Evolutionary conservation across 2,113 vertebrate species (phyloP).

Genomic region (Neotoma lepida): DNA sequence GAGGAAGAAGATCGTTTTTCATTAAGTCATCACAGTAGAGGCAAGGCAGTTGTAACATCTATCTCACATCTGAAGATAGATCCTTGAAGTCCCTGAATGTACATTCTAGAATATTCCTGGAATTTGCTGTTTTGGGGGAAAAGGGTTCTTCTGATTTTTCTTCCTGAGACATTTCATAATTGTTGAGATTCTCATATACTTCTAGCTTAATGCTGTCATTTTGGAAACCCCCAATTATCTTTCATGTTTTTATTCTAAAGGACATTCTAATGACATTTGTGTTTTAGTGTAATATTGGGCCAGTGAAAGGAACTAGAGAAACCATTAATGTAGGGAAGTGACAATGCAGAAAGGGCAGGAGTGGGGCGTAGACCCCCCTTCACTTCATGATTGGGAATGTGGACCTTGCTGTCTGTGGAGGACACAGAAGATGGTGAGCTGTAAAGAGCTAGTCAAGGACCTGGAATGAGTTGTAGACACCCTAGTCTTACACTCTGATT

Average conservation of each 20-base stretch:
- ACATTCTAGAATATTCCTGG: slow-evolving; percentile 39
- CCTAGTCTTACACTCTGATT: neutral
- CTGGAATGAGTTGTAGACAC: neutral
- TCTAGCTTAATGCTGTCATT: neutral
- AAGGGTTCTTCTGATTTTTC: slow-evolving; percentile 2
- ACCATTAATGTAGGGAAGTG: neutral
- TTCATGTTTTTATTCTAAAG: slow-evolving; percentile 21
- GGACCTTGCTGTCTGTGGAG: neutral
- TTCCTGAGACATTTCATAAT: neutral
- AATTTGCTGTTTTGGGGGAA: neutral
- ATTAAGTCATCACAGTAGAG: slow-evolving; percentile 3
- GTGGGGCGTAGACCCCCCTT: neutral
- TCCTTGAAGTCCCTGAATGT: neutral
- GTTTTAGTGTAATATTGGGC: neutral
- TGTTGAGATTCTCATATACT: neutral
- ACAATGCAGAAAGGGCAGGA: neutral
- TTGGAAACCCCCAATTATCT: neutral
- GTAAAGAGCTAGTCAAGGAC: neutral
- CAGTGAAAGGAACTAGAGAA: neutral
- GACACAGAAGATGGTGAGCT: neutral
- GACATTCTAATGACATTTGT: slow-evolving; percentile 6
- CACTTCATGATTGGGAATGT: neutral
- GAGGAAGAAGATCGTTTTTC: neutral
- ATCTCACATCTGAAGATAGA: neutral
- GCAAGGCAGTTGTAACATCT: neutral